phyloP scores from a whole-genome alignment of 2,888 invertebrate species.

The Leptogaster cylindrica region DNA sequence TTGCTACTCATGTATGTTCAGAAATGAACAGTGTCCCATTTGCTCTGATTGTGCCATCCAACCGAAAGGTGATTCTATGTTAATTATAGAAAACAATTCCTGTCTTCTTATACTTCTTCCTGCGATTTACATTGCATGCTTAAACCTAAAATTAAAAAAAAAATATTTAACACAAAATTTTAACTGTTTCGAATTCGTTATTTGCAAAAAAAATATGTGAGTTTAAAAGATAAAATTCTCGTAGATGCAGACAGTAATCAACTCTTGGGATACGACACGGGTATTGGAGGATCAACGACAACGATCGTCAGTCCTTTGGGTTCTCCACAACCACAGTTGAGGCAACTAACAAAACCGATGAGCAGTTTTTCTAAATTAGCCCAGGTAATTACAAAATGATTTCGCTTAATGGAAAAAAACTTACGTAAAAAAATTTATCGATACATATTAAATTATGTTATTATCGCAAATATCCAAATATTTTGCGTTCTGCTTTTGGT shows the following conservation, averaged over 20 bases:
- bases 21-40: conserved; percentile 88
- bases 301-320: conserved; percentile 63
- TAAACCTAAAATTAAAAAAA: too few relatives aligned
- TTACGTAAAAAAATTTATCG: too few relatives aligned
- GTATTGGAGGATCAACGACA: conserved; percentile 62
- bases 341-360: conserved; percentile 70
- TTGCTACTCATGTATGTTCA: conserved; percentile 94
- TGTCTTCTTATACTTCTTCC: too few relatives aligned
- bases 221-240: not conserved
- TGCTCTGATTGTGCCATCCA: conserved; percentile 62
- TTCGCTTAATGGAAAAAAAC: too few relatives aligned
- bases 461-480: too few relatives aligned
- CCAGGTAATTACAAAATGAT: conserved; percentile 68
- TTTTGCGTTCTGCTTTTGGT: too few relatives aligned
- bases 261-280: conserved; percentile 60
- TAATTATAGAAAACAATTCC: not conserved
- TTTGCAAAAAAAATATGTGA: not conserved
- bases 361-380: conserved; percentile 72
- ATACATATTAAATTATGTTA: too few relatives aligned
- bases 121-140: too few relatives aligned
- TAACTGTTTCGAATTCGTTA: not conserved
- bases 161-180: too few relatives aligned
- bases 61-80: conserved; percentile 10
- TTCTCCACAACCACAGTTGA: conserved; percentile 63
- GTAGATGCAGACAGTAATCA: conserved; percentile 22